Conservation (phyloP, 1,140 invertebrate genomes). For the Zaprionus nigranus region DNA sequence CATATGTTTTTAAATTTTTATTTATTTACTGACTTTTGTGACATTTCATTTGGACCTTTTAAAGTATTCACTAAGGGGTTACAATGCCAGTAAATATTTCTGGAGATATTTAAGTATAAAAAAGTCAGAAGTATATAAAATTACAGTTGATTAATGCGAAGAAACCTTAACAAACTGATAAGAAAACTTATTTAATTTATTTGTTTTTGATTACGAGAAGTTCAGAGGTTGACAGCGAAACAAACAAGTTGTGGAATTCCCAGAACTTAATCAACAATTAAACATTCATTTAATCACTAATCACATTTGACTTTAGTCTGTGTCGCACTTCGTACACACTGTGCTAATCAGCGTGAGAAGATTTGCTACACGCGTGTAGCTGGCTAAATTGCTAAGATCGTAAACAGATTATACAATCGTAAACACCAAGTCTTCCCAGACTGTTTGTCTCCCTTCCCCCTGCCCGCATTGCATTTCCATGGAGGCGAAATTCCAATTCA, state of each 20-base stretch:
- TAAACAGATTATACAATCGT: not conserved
- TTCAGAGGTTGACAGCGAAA: not conserved
- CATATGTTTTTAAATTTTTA: not conserved
- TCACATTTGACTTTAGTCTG: not conserved
- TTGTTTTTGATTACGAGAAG: too few relatives aligned
- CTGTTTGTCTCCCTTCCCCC: not conserved
- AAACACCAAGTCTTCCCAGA: not conserved
- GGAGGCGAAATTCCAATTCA: conserved; percentile 24
- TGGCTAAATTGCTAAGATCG: not conserved
- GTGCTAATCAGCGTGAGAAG: conserved; percentile 5
- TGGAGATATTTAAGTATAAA: not conserved
- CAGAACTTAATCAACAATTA: not conserved
- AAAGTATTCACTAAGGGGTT: conserved; percentile 13
- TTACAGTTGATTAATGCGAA: too few relatives aligned
- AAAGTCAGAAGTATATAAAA: too few relatives aligned
- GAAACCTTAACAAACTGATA: too few relatives aligned
- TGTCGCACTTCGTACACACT: not conserved
- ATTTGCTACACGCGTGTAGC: not conserved
- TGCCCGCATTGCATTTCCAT: conserved; percentile 12
- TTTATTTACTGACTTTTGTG: conserved; percentile 7
- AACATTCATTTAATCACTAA: not conserved
- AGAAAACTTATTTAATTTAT: too few relatives aligned
- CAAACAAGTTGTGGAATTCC: not conserved
- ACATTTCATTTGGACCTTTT: not conserved
- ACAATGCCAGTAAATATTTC: not conserved